Conservation (phyloP, 2,113 vertebrate genomes). For the Numida meleagris region DNA sequence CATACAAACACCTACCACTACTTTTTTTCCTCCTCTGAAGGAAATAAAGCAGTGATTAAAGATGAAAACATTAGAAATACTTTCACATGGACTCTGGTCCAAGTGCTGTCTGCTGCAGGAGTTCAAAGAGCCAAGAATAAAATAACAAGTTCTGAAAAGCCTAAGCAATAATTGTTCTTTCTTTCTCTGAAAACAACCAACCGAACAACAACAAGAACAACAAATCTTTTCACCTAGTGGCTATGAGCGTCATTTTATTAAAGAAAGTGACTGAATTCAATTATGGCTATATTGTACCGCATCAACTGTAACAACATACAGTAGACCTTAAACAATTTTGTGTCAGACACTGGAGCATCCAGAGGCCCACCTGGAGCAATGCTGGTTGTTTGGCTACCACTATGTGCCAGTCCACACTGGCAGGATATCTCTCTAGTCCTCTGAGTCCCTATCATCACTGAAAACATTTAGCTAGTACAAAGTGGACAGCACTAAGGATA, state of each 20-base stretch:
- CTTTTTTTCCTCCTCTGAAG: not conserved
- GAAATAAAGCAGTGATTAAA: not conserved
- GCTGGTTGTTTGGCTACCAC: rapidly evolving
- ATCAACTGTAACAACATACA: not conserved
- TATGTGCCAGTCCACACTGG: not conserved
- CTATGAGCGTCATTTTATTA: not conserved
- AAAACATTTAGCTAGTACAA: not conserved
- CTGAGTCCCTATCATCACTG: not conserved
- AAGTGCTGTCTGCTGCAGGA: not conserved
- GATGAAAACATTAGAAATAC: not conserved
- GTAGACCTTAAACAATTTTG: not conserved
- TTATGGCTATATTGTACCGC: not conserved
- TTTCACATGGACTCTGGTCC: not conserved
- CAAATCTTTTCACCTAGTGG: not conserved
- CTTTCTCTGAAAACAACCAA: not conserved
- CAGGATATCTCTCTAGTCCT: not conserved
- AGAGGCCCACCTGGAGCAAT: not conserved
- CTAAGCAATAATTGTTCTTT: not conserved
- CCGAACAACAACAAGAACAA: not conserved
- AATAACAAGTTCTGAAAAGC: not conserved
- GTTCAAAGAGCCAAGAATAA: not conserved
- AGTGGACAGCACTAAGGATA: not conserved
- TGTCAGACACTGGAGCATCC: not conserved
- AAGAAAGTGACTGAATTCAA: not conserved
- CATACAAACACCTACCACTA: not conserved